phyloP scores from a whole-genome alignment of 2,113 vertebrate genomes.

The Carollia perspicillata region DNA sequence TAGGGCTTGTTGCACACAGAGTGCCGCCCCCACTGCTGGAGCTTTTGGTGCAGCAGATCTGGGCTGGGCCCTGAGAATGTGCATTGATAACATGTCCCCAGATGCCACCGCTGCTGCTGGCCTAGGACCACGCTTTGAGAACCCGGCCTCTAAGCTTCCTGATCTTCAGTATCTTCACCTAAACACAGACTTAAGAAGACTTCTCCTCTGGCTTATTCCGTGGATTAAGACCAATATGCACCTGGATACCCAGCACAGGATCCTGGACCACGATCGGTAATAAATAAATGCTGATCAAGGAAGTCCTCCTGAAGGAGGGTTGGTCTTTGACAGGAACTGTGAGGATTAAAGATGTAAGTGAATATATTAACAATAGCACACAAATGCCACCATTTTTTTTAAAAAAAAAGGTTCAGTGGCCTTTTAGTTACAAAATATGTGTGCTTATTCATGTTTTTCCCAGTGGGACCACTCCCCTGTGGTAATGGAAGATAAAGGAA shows the following conservation, averaged over 20 bases:
- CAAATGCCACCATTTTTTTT: conserved; percentile 50
- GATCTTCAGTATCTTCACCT: neutral
- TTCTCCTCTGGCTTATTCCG: neutral
- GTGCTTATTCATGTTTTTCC: conserved; percentile 57
- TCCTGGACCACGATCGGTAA: neutral
- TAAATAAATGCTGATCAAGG: conserved; percentile 5
- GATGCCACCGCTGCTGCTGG: no score
- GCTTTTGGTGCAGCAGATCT: neutral
- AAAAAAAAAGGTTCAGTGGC: conserved; percentile 48
- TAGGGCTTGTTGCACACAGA: neutral
- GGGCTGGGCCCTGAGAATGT: neutral
- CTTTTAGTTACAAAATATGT: conserved; percentile 7
- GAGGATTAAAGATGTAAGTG: conserved; percentile 47
- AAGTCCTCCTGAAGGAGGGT: neutral
- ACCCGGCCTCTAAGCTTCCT: neutral
- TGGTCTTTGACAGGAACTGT: conserved; percentile 20
- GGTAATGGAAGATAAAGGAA: conserved; percentile 48
- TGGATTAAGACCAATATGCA: neutral
- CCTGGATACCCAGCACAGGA: neutral
- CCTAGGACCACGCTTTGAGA: neutral
- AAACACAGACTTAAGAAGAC: neutral
- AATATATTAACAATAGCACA: conserved; percentile 45
- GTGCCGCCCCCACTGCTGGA: neutral
- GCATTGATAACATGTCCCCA: no score
- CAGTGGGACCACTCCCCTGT: neutral